These are phyloP conservation scores for Triplophysa siluroides DNA, from an alignment of 2,113 vertebrate species.

Conservation along the genomic window DNA sequence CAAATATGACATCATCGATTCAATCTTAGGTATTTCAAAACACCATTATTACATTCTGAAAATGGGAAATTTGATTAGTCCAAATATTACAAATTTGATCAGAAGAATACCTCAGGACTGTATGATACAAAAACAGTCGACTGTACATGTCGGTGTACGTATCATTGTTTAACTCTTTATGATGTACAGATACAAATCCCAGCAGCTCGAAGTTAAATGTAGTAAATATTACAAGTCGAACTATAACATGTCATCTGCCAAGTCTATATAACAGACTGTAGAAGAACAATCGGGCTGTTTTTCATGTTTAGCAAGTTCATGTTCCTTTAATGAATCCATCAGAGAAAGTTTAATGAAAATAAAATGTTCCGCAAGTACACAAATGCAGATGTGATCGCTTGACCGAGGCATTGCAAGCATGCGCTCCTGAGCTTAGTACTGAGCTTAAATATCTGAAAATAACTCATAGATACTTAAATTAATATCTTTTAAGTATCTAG, in stretches of 20 bases:
- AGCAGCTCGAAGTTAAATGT: neutral
- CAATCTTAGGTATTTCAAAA: slow-evolving; percentile 25
- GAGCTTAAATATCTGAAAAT: too few relatives aligned
- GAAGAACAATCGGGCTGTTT: neutral
- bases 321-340: neutral
- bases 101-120: slow-evolving; percentile 16
- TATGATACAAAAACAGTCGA: too few relatives aligned
- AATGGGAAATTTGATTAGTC: slow-evolving; percentile 6
- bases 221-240: neutral
- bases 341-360: too few relatives aligned
- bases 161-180: neutral
- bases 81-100: neutral
- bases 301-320: neutral
- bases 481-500: too few relatives aligned
- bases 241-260: neutral
- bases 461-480: too few relatives aligned
- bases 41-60: slow-evolving; percentile 22
- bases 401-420: too few relatives aligned
- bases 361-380: too few relatives aligned
- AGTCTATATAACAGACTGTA: neutral
- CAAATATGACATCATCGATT: neutral
- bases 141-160: neutral
- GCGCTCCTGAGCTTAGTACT: too few relatives aligned
- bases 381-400: too few relatives aligned
- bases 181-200: too few relatives aligned